A percentile compares a stretch with the other conserved stretches of the same genome.
Conservation (phyloP, 2,113 vertebrate species). For the Antennarius striatus region DNA sequence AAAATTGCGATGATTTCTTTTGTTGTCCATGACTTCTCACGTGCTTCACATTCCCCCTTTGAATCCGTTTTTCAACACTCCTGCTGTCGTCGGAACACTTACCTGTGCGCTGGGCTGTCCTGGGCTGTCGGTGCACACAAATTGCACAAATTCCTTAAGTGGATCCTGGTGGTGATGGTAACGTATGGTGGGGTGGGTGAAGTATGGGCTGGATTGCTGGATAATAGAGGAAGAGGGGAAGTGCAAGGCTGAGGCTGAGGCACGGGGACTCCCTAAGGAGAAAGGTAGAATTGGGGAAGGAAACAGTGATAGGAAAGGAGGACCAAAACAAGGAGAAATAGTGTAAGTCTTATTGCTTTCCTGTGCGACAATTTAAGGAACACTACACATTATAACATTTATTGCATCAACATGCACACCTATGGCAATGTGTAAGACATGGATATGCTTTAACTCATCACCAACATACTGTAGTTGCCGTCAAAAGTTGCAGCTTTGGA, state of each 20-base stretch:
- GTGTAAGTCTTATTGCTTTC: slow-evolving; percentile 17
- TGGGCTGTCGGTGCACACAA: slow-evolving; percentile 92
- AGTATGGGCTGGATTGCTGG: slow-evolving; percentile 96
- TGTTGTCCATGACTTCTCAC: not conserved
- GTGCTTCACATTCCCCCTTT: slow-evolving; percentile 1
- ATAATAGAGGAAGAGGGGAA: slow-evolving; percentile 97
- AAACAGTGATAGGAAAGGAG: slow-evolving; percentile 3
- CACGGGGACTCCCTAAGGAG: slow-evolving; percentile 90
- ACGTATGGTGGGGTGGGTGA: slow-evolving; percentile 96
- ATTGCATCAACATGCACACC: slow-evolving; percentile 40
- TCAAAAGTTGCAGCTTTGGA: slow-evolving; percentile 27
- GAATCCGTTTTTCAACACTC: slow-evolving; percentile 3
- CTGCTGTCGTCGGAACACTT: slow-evolving; percentile 56
- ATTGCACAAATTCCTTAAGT: slow-evolving; percentile 96
- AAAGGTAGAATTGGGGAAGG: slow-evolving; percentile 22
- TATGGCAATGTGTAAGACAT: slow-evolving; percentile 23
- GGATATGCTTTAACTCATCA: slow-evolving; percentile 47
- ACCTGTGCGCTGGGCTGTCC: slow-evolving; percentile 92
- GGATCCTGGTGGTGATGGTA: slow-evolving; percentile 97
- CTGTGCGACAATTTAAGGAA: slow-evolving; percentile 5
- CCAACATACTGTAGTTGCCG: slow-evolving; percentile 11
- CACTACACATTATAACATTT: not conserved
- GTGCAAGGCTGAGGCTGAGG: slow-evolving; percentile 94
- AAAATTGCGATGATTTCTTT: slow-evolving; percentile 4
- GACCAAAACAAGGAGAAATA: slow-evolving; percentile 21